Conservation (phyloP, 2,113 vertebrate genomes). For the Balaeniceps rex region DNA sequence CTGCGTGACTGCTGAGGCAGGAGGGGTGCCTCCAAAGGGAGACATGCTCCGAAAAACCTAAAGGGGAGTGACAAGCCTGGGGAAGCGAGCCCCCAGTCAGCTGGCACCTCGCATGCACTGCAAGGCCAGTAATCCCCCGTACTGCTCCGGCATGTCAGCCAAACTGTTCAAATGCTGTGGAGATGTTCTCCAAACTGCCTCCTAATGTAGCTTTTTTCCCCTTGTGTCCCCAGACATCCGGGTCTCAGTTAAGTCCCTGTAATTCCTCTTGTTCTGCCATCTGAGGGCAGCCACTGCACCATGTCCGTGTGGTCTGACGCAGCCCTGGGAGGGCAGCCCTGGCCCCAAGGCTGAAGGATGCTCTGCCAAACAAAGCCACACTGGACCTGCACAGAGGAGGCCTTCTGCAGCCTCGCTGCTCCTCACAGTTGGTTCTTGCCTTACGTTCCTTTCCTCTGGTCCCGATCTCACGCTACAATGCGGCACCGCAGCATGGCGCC, state of each 20-base stretch:
- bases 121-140: rapidly evolving
- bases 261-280: background rate
- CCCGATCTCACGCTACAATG: rapidly evolving
- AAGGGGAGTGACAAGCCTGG: background rate
- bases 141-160: rapidly evolving
- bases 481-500: background rate
- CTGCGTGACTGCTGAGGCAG: background rate
- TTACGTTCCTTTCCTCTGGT: background rate
- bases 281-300: background rate
- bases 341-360: rapidly evolving
- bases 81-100: background rate
- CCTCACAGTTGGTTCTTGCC: background rate
- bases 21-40: background rate
- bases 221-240: background rate
- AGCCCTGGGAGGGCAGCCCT: background rate
- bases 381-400: background rate
- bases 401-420: background rate
- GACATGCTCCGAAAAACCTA: background rate
- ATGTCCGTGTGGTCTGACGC: rapidly evolving
- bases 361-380: background rate
- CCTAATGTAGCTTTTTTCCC: background rate
- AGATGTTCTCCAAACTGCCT: background rate
- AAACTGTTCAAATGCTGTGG: background rate
- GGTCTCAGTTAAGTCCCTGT: background rate
- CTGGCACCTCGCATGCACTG: background rate